A percentile compares a stretch with the other conserved stretches of the same genome.
Conservation (phyloP, 2,113 vertebrate genomes). For the Cololabis saira region DNA sequence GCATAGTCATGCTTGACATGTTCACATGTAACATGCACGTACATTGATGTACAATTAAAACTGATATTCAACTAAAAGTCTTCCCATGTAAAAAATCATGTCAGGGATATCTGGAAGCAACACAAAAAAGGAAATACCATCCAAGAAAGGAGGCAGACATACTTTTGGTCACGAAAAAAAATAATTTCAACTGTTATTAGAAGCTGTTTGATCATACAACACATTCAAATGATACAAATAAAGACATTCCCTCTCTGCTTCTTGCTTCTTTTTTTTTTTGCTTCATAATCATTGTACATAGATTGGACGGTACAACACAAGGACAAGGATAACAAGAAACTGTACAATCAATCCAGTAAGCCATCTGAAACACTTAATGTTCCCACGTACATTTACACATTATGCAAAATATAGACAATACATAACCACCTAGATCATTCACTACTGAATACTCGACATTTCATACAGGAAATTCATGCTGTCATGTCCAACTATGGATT, state of each 20-base stretch:
- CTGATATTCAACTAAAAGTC: conserved; percentile 47
- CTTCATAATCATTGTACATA: conserved; percentile 49
- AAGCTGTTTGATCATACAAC: conserved; percentile 45
- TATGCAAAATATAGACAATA: conserved; percentile 66
- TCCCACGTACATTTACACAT: conserved; percentile 68
- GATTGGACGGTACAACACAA: conserved; percentile 79
- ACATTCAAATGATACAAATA: conserved; percentile 63
- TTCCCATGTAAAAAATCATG: conserved; percentile 49
- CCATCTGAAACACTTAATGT: conserved; percentile 43
- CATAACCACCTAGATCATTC: conserved; percentile 60
- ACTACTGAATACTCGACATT: conserved; percentile 56
- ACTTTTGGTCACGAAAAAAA: conserved; percentile 60
- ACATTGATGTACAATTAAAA: conserved; percentile 53
- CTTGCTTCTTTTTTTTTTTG: conserved; percentile 43
- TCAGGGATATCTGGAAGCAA: conserved; percentile 68
- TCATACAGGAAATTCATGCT: conserved; percentile 65
- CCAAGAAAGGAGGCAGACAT: conserved; percentile 70
- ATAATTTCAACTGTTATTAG: conserved; percentile 58
- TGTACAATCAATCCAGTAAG: conserved; percentile 68
- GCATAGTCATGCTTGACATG: conserved; percentile 79
- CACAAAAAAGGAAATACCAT: conserved; percentile 56
- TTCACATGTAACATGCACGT: conserved; percentile 84
- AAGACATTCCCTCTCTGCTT: conserved; percentile 52
- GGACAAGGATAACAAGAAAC: conserved; percentile 58
- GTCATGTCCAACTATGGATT: conserved; percentile 53